Evolutionary conservation across 2,888 invertebrate species (phyloP).

Genomic region (Cryptocephalus primarius): DNA sequence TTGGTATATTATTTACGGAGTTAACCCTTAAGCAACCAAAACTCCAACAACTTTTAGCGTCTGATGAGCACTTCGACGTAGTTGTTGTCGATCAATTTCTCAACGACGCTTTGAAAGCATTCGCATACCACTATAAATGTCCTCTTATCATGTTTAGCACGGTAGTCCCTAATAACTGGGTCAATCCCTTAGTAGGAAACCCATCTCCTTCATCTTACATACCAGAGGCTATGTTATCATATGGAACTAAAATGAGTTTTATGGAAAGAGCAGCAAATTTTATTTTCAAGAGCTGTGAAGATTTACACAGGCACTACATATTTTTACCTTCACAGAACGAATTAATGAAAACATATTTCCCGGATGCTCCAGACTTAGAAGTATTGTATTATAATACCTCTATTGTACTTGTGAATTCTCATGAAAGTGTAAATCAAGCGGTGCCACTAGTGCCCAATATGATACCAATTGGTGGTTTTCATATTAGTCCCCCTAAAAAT

Average conservation of each 20-base stretch:
- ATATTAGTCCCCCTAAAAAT: slow-evolving; percentile 26
- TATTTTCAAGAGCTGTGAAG: slow-evolving; percentile 16
- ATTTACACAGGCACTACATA: slow-evolving; percentile 11
- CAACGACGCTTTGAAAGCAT: slow-evolving; percentile 38
- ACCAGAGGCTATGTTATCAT: neutral
- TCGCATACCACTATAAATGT: slow-evolving; percentile 30
- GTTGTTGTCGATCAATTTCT: slow-evolving; percentile 39
- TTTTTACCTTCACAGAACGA: slow-evolving; percentile 17
- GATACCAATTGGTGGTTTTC: slow-evolving; percentile 47
- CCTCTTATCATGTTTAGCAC: slow-evolving; percentile 35
- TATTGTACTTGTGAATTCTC: slow-evolving; percentile 28
- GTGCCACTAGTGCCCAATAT: slow-evolving; percentile 45
- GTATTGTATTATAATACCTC: slow-evolving; percentile 21
- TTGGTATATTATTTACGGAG: too few relatives aligned
- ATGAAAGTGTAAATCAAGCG: slow-evolving; percentile 41
- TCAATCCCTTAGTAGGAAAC: slow-evolving; percentile 32
- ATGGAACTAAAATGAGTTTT: slow-evolving; percentile 35
- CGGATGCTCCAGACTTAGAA: slow-evolving; percentile 18
- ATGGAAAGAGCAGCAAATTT: slow-evolving; percentile 42
- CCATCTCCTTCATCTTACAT: slow-evolving; percentile 39
- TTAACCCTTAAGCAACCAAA: slow-evolving; percentile 13
- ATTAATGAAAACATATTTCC: slow-evolving; percentile 22
- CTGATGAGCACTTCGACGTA: slow-evolving; percentile 32
- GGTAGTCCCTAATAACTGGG: slow-evolving; percentile 35
- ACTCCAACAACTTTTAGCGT: slow-evolving; percentile 24